Base-by-base conservation (phyloP, 2,888 invertebrate species). In the Poecilobothrus nobilitatus region DNA sequence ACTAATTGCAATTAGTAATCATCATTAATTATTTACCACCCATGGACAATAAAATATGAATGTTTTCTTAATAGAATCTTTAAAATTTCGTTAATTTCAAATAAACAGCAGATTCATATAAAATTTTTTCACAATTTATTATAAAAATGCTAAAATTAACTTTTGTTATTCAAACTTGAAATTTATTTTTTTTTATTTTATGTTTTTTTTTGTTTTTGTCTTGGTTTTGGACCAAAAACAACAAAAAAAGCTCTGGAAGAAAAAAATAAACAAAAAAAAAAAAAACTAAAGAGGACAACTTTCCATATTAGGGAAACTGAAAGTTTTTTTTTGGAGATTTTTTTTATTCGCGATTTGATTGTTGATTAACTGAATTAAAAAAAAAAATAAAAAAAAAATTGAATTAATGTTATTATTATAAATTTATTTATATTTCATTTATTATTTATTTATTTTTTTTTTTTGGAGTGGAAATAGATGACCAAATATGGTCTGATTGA, bases 401-500 rank as follows among this genome's bases (percentile, higher is more conserved):
- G 41, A 41, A 53, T 53, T 53, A 53, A 53, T 53, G 53, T 53
- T 53, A 53, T 53, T 53, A 53, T 53, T 53, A 53, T 53, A 18
- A 53, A 18, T 53, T 53, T n/a, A 53, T 53, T 53, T 53, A 53
- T 53, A 53, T 53, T 44, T 12, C 6, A 44, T 44, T 44, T 34
- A 8, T 34, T 34, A 34, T 34, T 37, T 53, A 12, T 12, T 15
- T 53, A 53, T 18, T 53, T 18, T 53, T 9, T 15, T 53, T 9
- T 53, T 53, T 53, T 53, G 53, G 53, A 53, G 53, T 53, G 53
- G 53, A 53, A 53, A 53, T 53, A 53, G 53, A n/a, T 53, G 53
- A 53, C 53, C 53, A 53, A 53, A 53, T 53, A 53, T 18, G 53
- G 53, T 53, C 53, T 53, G 53, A 53, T 53, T 53, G 53, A 53